phyloP scores from a whole-genome alignment of 2,888 invertebrate genomes.

The Oligia latruncula region DNA sequence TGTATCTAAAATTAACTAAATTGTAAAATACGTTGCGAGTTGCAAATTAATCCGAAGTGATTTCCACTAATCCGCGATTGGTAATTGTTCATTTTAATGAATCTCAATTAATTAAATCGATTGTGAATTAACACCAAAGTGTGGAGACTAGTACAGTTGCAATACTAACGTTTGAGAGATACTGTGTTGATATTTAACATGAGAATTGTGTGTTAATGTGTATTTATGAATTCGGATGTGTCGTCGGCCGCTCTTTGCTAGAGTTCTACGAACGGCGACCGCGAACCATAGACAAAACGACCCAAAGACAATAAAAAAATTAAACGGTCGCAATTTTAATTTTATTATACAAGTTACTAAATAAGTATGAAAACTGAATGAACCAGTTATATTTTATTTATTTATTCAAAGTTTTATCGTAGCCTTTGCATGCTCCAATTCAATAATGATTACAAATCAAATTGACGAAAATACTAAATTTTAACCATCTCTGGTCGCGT shows the following conservation, averaged over 20 bases:
- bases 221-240: slow-evolving; percentile 59
- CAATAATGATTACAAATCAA: slow-evolving; percentile 17
- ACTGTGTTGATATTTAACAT: slow-evolving; percentile 61
- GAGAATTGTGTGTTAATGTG: slow-evolving; percentile 53
- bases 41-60: slow-evolving; percentile 55
- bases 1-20: slow-evolving; percentile 52
- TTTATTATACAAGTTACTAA: slow-evolving; percentile 17
- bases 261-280: slow-evolving; percentile 38
- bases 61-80: slow-evolving; percentile 62
- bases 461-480: not conserved
- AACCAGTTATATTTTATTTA: slow-evolving; percentile 17
- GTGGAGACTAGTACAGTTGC: slow-evolving; percentile 58
- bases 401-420: slow-evolving; percentile 8
- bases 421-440: slow-evolving; percentile 28
- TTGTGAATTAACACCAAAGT: slow-evolving; percentile 61
- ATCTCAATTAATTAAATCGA: slow-evolving; percentile 64
- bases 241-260: slow-evolving; percentile 43
- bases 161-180: slow-evolving; percentile 61
- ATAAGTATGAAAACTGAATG: slow-evolving; percentile 35
- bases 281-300: slow-evolving; percentile 5
- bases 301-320: not conserved
- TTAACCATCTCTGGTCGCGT: slow-evolving; percentile 2
- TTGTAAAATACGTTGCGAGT: slow-evolving; percentile 55
- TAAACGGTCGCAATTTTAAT: not conserved
- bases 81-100: slow-evolving; percentile 65